Evolutionary conservation across 2,888 invertebrate species (phyloP).

Genomic region (Archips crataeganus): DNA sequence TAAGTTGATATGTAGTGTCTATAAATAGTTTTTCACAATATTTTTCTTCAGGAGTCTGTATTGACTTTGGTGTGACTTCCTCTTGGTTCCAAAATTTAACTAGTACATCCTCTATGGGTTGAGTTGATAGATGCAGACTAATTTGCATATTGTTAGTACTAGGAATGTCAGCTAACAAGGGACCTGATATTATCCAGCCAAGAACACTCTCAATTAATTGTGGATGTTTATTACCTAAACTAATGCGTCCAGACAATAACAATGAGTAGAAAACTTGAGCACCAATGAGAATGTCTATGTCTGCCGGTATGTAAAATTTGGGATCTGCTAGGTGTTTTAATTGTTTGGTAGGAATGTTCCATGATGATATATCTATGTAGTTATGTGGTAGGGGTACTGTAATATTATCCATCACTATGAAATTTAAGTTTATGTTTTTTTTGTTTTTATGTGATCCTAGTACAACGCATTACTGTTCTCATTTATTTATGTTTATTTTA

Average conservation of each 20-base stretch:
- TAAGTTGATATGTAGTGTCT: conserved; percentile 38
- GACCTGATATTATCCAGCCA: conserved; percentile 42
- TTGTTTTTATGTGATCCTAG: too few relatives aligned
- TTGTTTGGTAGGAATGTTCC: conserved; percentile 31
- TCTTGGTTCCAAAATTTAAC: conserved; percentile 41
- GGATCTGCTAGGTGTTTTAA: conserved; percentile 37
- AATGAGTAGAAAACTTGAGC: conserved; percentile 38
- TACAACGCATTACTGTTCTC: too few relatives aligned
- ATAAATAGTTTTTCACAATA: conserved; percentile 40
- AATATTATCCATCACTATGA: conserved; percentile 39
- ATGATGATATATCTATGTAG: conserved; percentile 19
- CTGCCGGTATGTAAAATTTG: conserved; percentile 39
- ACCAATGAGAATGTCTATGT: conserved; percentile 43
- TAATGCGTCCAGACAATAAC: conserved; percentile 22
- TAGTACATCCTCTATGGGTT: conserved; percentile 21
- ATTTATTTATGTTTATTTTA: too few relatives aligned
- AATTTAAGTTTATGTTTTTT: conserved; percentile 8
- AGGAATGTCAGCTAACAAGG: not conserved
- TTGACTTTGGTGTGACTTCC: conserved; percentile 8
- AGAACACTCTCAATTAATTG: conserved; percentile 32
- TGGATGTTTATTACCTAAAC: conserved; percentile 34
- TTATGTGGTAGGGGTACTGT: conserved; percentile 35
- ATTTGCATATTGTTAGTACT: not conserved
- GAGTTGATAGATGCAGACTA: not conserved
- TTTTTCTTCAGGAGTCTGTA: conserved; percentile 32